Conservation (phyloP, 1,140 invertebrate genomes). For the Hetaerina americana region DNA sequence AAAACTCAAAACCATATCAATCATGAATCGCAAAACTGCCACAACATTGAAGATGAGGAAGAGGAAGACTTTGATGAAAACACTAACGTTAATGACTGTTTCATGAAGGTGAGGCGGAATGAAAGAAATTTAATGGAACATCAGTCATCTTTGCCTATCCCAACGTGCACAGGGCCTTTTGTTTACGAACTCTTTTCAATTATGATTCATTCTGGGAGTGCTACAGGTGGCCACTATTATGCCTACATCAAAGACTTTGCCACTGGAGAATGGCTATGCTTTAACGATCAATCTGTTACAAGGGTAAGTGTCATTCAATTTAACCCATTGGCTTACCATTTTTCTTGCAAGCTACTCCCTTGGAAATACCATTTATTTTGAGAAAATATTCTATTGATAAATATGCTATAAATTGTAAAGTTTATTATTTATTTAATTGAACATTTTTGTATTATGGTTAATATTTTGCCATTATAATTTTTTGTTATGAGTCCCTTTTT, state of each 20-base stretch:
- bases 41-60: conserved; percentile 16
- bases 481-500: too few species aligned
- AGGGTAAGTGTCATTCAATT: conserved; percentile 31
- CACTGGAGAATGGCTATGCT: conserved; percentile 64
- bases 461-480: too few species aligned
- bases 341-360: too few species aligned
- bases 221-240: conserved; percentile 86
- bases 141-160: neutral
- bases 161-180: conserved; percentile 47
- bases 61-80: neutral
- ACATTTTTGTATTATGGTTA: neutral
- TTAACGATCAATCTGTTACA: conserved; percentile 64
- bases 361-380: too few species aligned
- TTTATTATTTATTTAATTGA: neutral
- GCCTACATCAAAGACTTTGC: conserved; percentile 84
- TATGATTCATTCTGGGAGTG: conserved; percentile 88
- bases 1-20: conserved; percentile 21
- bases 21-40: conserved; percentile 38
- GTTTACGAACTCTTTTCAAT: conserved; percentile 83
- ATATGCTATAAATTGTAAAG: too few species aligned
- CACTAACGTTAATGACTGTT: neutral
- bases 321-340: too few species aligned
- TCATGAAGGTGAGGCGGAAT: neutral
- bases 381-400: too few species aligned
- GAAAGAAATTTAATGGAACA: neutral